Percentiles rank a stretch among this genome's conserved stretches.
Evolutionary conservation across 2,888 invertebrate species (phyloP).

Genomic region (Archaeoteleia sp.): DNA sequence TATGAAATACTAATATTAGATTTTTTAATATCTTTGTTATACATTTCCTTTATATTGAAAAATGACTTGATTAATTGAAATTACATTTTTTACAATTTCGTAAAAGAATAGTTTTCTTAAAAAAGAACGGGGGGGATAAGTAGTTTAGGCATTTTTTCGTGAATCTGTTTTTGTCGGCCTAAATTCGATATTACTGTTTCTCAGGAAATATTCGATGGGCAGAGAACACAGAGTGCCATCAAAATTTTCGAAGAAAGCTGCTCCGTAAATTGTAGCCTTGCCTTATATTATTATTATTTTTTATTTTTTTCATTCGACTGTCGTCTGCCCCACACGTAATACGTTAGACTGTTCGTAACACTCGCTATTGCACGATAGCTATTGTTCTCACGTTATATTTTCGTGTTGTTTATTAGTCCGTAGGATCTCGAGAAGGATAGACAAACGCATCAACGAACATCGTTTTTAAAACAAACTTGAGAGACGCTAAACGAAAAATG

Average conservation of each 20-base stretch:
- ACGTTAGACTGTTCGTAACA: slow-evolving; percentile 42
- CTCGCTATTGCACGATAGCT: slow-evolving; percentile 45
- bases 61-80: no score
- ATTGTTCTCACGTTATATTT: slow-evolving; percentile 47
- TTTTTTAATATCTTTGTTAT: no score
- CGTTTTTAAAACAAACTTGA: slow-evolving; percentile 22
- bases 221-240: slow-evolving; percentile 11
- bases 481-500: slow-evolving; percentile 26
- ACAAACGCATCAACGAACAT: slow-evolving; percentile 30
- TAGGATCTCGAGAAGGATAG: slow-evolving; percentile 41
- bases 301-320: slow-evolving; percentile 27
- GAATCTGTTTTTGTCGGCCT: slow-evolving; percentile 7
- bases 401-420: slow-evolving; percentile 42
- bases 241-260: slow-evolving; percentile 13
- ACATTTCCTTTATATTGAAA: no score
- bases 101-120: slow-evolving; percentile 13
- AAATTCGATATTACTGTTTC: slow-evolving; percentile 4
- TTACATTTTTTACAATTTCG: no score
- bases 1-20: no score
- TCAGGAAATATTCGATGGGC: slow-evolving; percentile 27
- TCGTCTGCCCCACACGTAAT: slow-evolving; percentile 41
- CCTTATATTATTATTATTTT: slow-evolving; percentile 15
- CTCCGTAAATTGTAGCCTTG: slow-evolving; percentile 26
- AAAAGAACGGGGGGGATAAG: slow-evolving; percentile 4
- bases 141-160: slow-evolving; percentile 21